These are phyloP conservation scores for Hozukius guyotensis DNA, from an alignment of 2,797 vertebrate genomes.

Conservation along the genomic window DNA sequence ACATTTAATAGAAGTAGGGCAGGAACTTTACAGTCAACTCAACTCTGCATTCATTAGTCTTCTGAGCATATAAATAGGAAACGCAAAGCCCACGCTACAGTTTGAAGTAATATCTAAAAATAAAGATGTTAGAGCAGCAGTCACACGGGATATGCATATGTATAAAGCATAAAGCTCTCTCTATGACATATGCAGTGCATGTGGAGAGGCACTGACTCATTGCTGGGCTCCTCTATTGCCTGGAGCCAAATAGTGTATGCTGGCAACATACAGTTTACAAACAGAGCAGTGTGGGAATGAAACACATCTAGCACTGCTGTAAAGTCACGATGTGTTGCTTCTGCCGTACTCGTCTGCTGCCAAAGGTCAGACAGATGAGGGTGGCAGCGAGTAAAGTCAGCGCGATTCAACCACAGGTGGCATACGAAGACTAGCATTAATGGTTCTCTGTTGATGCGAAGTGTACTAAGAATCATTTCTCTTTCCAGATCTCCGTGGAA, in stretches of 20 bases:
- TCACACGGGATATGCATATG: constrained; percentile 39
- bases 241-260: constrained; percentile 41
- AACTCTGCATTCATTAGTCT: constrained; percentile 24
- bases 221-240: constrained; percentile 31
- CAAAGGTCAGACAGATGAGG: constrained; percentile 18
- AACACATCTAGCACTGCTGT: not conserved
- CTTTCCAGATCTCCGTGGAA: not conserved
- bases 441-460: not conserved
- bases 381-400: not conserved
- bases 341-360: not conserved
- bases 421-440: not conserved
- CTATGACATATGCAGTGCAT: constrained; percentile 41
- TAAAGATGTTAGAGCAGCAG: constrained; percentile 37
- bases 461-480: not conserved
- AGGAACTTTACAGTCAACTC: constrained; percentile 4
- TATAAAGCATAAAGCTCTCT: constrained; percentile 34
- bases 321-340: not conserved
- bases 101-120: constrained; percentile 54
- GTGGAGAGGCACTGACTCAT: constrained; percentile 48
- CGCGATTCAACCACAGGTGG: not conserved
- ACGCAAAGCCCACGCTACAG: constrained; percentile 33
- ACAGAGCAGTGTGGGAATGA: constrained; percentile 26
- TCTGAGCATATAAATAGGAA: not conserved
- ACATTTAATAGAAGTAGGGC: constrained; percentile 1
- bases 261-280: constrained; percentile 38